Evolutionary conservation across 2,113 vertebrate genomes (phyloP), one percentile per base, ranked within the genome.

Genomic region (Tonatia bakeri): DNA sequence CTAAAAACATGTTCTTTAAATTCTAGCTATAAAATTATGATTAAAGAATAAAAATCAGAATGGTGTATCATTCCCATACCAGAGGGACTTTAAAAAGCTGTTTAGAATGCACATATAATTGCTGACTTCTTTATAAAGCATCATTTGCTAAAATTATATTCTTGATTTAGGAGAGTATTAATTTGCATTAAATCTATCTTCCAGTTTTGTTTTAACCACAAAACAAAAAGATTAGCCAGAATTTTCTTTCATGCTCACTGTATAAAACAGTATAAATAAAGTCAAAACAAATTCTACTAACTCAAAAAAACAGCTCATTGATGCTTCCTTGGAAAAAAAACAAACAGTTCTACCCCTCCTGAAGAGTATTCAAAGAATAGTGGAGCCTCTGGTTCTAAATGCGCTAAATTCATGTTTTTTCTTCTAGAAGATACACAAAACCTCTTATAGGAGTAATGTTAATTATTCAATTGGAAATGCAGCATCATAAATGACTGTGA

Each of bases 111-210:
- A 31, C 64, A 76, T 82, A 43, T 86, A 15, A 76, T 59, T 67
- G 24, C 38, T 87, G 13, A 47, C 36, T 80, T 80, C 67, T 75
- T 52, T 81, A 52, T 81, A 52, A 70, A 72, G 4, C 17, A 88
- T 92, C 90, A 86, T 52, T 81, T 94, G 86, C 90, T 82, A 94
- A 86, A 77, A 72, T 77, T 82, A 64, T 47, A 85, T 80, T 89
- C 43, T 82, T 89, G 3, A 91, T 89, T 86, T 70, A 95, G 67
- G 83, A 94, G 56, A 86, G 5, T 93, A 89, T 82, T 70, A 61
- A 92, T 86, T 89, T 82, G 10, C 43, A 89, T 72, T 91, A 85
- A 81, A 70, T 67, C 40, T 67, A 24, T 45, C 73, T 97, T 89
- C 54, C 50, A 94, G 38, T 69, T 84, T 83, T 94, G 40, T 82